A percentile compares a stretch with the other conserved stretches of the same genome.
phyloP scores from a whole-genome alignment of 2,888 invertebrate genomes.

The Tinea trinotella region DNA sequence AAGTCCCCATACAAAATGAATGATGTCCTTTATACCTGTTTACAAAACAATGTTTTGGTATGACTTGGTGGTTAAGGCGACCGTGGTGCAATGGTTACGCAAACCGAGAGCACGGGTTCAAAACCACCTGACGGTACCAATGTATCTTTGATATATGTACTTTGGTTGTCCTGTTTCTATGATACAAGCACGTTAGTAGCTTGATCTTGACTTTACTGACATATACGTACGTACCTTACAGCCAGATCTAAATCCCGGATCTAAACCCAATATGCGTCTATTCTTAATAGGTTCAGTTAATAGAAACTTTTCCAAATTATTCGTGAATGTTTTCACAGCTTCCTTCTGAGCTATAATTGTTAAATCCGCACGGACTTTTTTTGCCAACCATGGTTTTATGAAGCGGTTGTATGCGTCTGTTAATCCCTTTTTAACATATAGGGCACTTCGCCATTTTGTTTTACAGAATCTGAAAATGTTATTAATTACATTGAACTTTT shows the following conservation, averaged over 20 bases:
- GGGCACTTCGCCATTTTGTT: slow-evolving; percentile 46
- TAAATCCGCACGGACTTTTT: slow-evolving; percentile 81
- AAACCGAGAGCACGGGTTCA: no score
- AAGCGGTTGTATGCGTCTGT: slow-evolving; percentile 56
- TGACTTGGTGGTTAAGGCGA: no score
- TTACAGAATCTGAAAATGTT: slow-evolving; percentile 53
- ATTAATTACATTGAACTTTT: no score
- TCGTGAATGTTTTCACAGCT: slow-evolving; percentile 87
- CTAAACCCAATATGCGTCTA: slow-evolving; percentile 85
- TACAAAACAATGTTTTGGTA: no score
- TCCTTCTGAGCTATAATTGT: slow-evolving; percentile 84
- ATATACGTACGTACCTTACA: slow-evolving; percentile 88
- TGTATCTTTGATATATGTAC: no score
- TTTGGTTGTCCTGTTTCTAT: no score
- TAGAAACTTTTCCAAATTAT: slow-evolving; percentile 87
- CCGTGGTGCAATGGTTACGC: no score
- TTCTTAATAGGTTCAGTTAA: slow-evolving; percentile 86
- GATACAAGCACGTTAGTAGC: no score
- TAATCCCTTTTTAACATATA: slow-evolving; percentile 55
- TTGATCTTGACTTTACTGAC: no score
- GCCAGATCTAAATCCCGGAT: slow-evolving; percentile 91
- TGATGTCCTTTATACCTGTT: no score
- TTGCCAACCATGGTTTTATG: slow-evolving; percentile 75
- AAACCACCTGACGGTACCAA: no score
- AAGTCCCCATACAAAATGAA: no score